A percentile compares a stretch with the other conserved stretches of the same genome.
These are phyloP conservation scores for Melitaea cinxia DNA, from an alignment of 1,140 invertebrate species.

Conservation along the genomic window DNA sequence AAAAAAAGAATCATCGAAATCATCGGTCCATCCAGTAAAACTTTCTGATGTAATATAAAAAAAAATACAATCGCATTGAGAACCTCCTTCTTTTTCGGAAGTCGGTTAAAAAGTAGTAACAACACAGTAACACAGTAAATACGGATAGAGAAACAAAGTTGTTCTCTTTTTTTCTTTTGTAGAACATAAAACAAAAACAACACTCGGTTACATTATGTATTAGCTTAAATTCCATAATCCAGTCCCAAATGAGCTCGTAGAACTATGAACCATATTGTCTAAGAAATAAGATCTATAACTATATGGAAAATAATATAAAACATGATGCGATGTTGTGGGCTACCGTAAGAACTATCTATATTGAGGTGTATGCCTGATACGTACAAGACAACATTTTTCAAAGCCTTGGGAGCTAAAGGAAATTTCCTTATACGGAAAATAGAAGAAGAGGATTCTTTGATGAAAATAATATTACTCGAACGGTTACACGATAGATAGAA, in stretches of 20 bases:
- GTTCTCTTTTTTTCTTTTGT: neutral
- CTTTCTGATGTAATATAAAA: no score
- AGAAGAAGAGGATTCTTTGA: constrained; percentile 40
- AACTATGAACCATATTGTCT: neutral
- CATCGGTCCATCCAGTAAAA: no score
- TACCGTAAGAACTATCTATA: neutral
- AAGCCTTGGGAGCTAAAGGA: constrained; percentile 34
- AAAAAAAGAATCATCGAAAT: no score
- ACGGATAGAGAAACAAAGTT: neutral
- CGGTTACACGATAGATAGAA: neutral
- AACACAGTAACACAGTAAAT: neutral
- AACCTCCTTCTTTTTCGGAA: no score
- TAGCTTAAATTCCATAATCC: constrained; percentile 2
- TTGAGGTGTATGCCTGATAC: neutral
- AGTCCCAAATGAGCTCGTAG: neutral
- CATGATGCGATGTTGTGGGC: neutral
- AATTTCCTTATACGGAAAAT: constrained; percentile 47
- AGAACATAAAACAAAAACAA: neutral
- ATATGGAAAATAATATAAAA: neutral
- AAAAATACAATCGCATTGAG: no score
- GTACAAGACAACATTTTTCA: constrained; percentile 41
- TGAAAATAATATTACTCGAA: constrained; percentile 13
- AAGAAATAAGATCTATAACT: neutral
- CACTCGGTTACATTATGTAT: constrained; percentile 4
- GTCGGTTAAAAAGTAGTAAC: no score